Evolutionary conservation across 2,113 vertebrate genomes (phyloP), one percentile per base, ranked within the genome.

Genomic region (Dromiciops gliroides): DNA sequence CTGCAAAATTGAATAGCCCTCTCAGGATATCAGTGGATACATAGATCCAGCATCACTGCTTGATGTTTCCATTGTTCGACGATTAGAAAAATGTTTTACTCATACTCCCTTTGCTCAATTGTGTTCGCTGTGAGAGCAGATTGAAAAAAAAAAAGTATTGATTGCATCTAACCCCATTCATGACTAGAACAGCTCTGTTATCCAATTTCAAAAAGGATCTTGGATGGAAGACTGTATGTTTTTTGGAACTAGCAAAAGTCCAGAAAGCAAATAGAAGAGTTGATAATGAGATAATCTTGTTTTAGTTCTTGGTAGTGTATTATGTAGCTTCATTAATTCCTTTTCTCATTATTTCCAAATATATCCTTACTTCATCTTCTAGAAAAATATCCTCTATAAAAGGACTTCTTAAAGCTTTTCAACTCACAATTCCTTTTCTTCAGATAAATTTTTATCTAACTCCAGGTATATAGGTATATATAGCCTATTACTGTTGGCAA

Each of bases 131-230:
- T 93, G 96, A 96, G 94, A 91, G 50, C 95, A 97, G 94, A 95
- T 95, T 96, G 94, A 96, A 97, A 98, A 96, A 75, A 51, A 96
- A 97, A 96, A 89, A 51, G 51, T 97, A 96, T 97, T 97, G 97
- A 98, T 96, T 95, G 95, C 91, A 91, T 93, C 93, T 96, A 94
- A 95, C 22, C 51, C 16, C 24, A 50, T 51, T 9, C 16, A 47
- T 51, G 91, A 51, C 26, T 95, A 28, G 90, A 91, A 96, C 12
- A 90, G 51, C 53, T 96, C 91, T 97, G 92, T 0, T 0, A 6
- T 92, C 94, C 97, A 31, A 16, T 44, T 95, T 96, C 75, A 96
- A 0, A 95, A 53, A 53, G 95, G 91, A 95, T 49, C 92, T 31
- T 51, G 95, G 53, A 51, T 56, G 75, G 91, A 95, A 96, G 92